These are phyloP conservation scores for Lithophane socia DNA, from an alignment of 2,888 invertebrate genomes.

Conservation along the genomic window DNA sequence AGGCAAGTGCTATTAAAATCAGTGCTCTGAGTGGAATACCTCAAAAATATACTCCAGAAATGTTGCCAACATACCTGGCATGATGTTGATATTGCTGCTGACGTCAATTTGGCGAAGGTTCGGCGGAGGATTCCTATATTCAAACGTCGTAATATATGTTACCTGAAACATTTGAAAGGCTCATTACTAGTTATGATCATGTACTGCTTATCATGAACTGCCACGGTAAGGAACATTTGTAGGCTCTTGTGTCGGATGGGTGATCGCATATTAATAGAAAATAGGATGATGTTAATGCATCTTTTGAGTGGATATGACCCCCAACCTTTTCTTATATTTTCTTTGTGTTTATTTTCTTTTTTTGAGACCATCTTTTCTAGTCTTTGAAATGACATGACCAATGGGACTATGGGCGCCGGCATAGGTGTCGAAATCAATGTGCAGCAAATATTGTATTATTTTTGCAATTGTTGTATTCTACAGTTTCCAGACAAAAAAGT, in stretches of 20 bases:
- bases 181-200: neutral
- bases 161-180: constrained; percentile 67
- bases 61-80: constrained; percentile 60
- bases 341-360: too few species aligned
- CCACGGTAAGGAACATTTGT: neutral
- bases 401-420: too few species aligned
- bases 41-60: neutral
- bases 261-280: neutral
- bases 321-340: too few species aligned
- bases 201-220: neutral
- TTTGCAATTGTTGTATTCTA: too few species aligned
- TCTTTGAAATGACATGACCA: too few species aligned
- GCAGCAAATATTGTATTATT: too few species aligned
- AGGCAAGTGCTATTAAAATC: neutral
- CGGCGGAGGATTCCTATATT: constrained; percentile 62
- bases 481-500: too few species aligned
- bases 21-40: neutral
- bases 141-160: constrained; percentile 70
- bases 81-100: constrained; percentile 43
- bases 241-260: neutral
- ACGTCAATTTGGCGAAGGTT: constrained; percentile 70
- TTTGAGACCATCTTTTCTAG: neutral
- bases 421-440: too few species aligned
- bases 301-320: too few species aligned
- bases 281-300: too few species aligned